phyloP scores from a whole-genome alignment of 2,888 invertebrate species.

The Scaptomyza caliginosa region DNA sequence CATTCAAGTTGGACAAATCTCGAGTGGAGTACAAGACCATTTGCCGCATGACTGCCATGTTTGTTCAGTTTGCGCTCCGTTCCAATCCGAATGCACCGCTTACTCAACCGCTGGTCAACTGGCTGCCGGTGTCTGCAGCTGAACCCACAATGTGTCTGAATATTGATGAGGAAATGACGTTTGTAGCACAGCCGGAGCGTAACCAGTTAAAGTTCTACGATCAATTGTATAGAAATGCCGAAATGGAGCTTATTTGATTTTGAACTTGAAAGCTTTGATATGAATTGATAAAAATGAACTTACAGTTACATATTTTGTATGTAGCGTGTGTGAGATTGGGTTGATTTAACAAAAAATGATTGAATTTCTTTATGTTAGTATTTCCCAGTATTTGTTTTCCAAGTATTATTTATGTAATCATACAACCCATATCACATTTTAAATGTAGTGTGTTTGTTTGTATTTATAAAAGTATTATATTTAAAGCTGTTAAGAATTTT shows the following conservation, averaged over 20 bases:
- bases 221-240: slow-evolving; percentile 52
- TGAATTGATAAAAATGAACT: neutral
- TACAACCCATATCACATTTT: neutral
- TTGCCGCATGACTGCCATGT: slow-evolving; percentile 69
- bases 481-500: no score
- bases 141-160: slow-evolving; percentile 70
- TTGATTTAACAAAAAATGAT: no score
- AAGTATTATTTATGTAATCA: neutral
- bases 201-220: slow-evolving; percentile 63
- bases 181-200: slow-evolving; percentile 70
- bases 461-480: no score
- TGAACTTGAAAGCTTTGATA: neutral
- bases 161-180: slow-evolving; percentile 66
- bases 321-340: no score
- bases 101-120: slow-evolving; percentile 51
- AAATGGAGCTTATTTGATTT: slow-evolving; percentile 40
- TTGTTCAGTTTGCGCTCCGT: slow-evolving; percentile 70
- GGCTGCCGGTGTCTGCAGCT: slow-evolving; percentile 54
- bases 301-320: no score
- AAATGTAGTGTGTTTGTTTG: no score
- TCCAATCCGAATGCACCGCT: slow-evolving; percentile 74
- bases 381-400: neutral
- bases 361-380: neutral
- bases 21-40: slow-evolving; percentile 72
- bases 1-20: slow-evolving; percentile 53